These are phyloP conservation scores for Achlya flavicornis DNA, from an alignment of 2,888 invertebrate species.

Conservation along the genomic window DNA sequence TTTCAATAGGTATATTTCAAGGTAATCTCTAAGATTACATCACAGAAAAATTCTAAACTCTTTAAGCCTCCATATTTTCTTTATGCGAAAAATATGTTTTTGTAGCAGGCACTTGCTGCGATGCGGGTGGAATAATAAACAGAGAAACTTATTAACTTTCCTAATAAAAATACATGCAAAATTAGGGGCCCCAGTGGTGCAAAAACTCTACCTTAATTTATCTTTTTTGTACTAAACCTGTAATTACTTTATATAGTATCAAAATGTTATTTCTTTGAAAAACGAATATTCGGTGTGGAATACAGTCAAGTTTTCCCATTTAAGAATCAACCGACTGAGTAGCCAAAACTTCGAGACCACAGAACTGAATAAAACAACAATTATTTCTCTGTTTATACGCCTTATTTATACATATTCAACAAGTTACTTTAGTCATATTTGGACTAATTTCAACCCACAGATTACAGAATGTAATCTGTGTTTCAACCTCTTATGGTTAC, in stretches of 20 bases:
- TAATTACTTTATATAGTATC: neutral
- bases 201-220: constrained; percentile 42
- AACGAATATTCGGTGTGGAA: too few relatives aligned
- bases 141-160: constrained; percentile 62
- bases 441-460: too few relatives aligned
- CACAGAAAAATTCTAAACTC: constrained; percentile 66
- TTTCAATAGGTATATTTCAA: constrained; percentile 61
- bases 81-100: constrained; percentile 71
- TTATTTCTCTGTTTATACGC: too few relatives aligned
- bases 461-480: too few relatives aligned
- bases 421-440: too few relatives aligned
- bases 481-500: too few relatives aligned
- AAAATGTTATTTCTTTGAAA: too few relatives aligned
- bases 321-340: too few relatives aligned
- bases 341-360: too few relatives aligned
- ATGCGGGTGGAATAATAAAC: constrained; percentile 61
- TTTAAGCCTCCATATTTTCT: constrained; percentile 73
- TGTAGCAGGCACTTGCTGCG: constrained; percentile 43
- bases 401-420: too few relatives aligned
- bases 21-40: constrained; percentile 77
- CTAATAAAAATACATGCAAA: constrained; percentile 48
- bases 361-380: too few relatives aligned
- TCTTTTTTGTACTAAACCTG: constrained; percentile 24
- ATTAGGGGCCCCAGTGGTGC: constrained; percentile 33
- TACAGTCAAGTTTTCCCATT: too few relatives aligned